A percentile compares a stretch with the other conserved stretches of the same genome.
phyloP scores from a whole-genome alignment of 2,797 vertebrate genomes.

The Enteromius afrohamiltoni region DNA sequence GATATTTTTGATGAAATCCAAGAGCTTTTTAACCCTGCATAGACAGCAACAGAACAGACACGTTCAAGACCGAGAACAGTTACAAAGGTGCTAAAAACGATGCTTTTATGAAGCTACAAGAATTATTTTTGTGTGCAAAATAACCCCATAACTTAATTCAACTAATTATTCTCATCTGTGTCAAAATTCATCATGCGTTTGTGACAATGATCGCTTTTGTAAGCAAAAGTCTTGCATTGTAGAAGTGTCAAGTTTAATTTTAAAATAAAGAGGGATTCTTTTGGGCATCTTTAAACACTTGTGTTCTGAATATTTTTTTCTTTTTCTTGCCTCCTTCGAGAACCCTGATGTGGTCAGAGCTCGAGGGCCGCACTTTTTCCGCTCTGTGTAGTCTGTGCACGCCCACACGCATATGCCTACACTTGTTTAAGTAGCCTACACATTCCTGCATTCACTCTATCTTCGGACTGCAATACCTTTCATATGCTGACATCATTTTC shows the following conservation, averaged over 20 bases:
- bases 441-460: slow-evolving; percentile 46
- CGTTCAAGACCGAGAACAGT: too few species aligned
- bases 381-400: slow-evolving; percentile 53
- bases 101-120: too few species aligned
- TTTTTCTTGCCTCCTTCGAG: slow-evolving; percentile 15
- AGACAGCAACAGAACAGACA: not conserved
- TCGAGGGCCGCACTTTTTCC: slow-evolving; percentile 41
- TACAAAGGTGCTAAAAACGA: too few species aligned
- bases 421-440: slow-evolving; percentile 52
- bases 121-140: not conserved
- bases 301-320: slow-evolving; percentile 26
- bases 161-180: not conserved
- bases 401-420: slow-evolving; percentile 50
- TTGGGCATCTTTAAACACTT: slow-evolving; percentile 3
- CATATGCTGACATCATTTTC: slow-evolving; percentile 6
- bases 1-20: not conserved
- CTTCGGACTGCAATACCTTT: slow-evolving; percentile 27
- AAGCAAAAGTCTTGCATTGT: not conserved
- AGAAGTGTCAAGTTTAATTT: slow-evolving; percentile 2
- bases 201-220: not conserved
- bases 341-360: slow-evolving; percentile 49
- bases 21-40: not conserved
- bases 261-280: slow-evolving; percentile 4
- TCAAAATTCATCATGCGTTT: not conserved
- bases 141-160: not conserved